Evolutionary conservation across 2,113 vertebrate species (phyloP), one percentile per base, ranked within the genome.

Genomic region (Gallinago media): DNA sequence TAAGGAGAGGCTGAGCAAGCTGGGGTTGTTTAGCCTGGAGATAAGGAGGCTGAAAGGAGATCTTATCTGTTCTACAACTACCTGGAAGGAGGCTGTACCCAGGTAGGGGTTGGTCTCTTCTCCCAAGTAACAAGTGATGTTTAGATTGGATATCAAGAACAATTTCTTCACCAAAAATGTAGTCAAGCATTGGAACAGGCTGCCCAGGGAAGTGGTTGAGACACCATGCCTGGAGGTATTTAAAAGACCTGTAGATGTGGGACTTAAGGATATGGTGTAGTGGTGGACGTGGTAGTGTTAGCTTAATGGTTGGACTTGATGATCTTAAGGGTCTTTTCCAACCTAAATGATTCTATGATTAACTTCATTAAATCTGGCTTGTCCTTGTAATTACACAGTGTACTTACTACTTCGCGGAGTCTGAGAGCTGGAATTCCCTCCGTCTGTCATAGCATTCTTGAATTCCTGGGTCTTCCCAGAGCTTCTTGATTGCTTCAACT

Each of bases 391-490:
- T 63, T 87, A 65, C 0, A 5, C 34, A 23, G 15, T 4, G 59
- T 52, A 99, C 98, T 98, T 97, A 99, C 98, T 99, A 98, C 95
- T 99, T 98, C 91, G 99, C 98, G 14, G 98, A 99, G 92, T 99
- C 99, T 0, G 98, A 99, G 71, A 99, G 98, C 96, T 99, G 99
- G 84, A 99, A 99, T 65, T 99, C 98, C 68, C 98, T 96, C 71
- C 98, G 92, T 22, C 99, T 97, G 47, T 98, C 97, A 1, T 99
- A 99, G 82, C 98, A 99, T 72, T 98, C 98, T 98, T 98, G 98
- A 79, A 99, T 97, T 44, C 98, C 98, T 2, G 85, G 76, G 29
- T 99, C 99, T 6, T 93, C 82, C 98, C 99, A 99, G 52, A 99
- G 98, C 74, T 97, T 97, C 91, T 96, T 97, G 83, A 99, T 97